Evolutionary conservation across 2,888 invertebrate genomes (phyloP).

Genomic region (Cybosia mesomella): DNA sequence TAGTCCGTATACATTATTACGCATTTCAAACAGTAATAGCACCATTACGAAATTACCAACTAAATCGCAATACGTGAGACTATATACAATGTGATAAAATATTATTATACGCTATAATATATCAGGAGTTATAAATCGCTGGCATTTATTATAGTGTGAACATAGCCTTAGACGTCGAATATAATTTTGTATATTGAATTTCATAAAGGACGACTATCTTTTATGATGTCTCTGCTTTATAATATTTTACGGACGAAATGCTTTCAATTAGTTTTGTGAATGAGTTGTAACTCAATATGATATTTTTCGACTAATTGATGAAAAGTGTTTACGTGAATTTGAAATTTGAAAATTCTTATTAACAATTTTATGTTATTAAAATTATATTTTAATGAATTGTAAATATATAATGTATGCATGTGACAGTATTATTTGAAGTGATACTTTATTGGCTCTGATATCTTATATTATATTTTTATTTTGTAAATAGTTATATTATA

Average conservation of each 20-base stretch:
- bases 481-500: conserved; percentile 24
- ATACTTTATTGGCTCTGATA: conserved; percentile 32
- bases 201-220: conserved; percentile 33
- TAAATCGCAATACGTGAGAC: conserved; percentile 45
- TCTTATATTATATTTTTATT: conserved; percentile 30
- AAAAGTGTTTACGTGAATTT: neutral
- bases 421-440: conserved; percentile 66
- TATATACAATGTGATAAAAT: conserved; percentile 37
- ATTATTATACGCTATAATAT: conserved; percentile 29
- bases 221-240: conserved; percentile 21
- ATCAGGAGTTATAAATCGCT: conserved; percentile 42
- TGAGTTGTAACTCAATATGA: conserved; percentile 19
- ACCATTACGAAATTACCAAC: conserved; percentile 29
- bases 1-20: conserved; percentile 18
- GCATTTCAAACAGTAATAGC: conserved; percentile 27
- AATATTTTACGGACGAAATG: conserved; percentile 24
- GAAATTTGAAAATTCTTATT: neutral
- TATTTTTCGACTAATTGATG: conserved; percentile 23
- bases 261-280: conserved; percentile 25
- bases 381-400: conserved; percentile 10
- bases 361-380: conserved; percentile 15
- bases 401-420: conserved; percentile 47
- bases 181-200: conserved; percentile 46
- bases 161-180: conserved; percentile 32
- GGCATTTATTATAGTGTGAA: conserved; percentile 43